Percentiles rank a stretch among this genome's conserved stretches.
Evolutionary conservation across 2,888 invertebrate genomes (phyloP).

Genomic region (Eremobia ochroleuca): DNA sequence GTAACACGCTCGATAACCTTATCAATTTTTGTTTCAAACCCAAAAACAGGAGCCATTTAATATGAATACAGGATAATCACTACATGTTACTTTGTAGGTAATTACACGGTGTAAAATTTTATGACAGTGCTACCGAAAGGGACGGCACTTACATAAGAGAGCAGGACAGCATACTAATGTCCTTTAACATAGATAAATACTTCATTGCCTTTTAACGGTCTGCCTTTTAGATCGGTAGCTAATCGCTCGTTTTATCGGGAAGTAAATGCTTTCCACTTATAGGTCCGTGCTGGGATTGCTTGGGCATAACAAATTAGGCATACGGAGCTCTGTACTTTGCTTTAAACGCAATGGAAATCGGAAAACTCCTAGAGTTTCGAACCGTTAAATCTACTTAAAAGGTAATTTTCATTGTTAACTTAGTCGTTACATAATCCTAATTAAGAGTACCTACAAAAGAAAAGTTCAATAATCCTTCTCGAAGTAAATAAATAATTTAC

Average conservation of each 20-base stretch:
- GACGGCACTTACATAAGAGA: slow-evolving; percentile 17
- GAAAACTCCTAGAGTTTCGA: background rate
- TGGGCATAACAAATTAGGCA: slow-evolving; percentile 2
- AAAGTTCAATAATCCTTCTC: slow-evolving; percentile 3
- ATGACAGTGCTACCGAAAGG: slow-evolving; percentile 37
- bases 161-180: slow-evolving; percentile 40
- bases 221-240: slow-evolving; percentile 41
- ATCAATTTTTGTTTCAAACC: slow-evolving; percentile 40
- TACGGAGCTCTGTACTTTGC: background rate
- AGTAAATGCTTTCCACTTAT: slow-evolving; percentile 36
- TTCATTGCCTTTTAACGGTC: slow-evolving; percentile 48
- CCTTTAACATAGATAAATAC: slow-evolving; percentile 48
- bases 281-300: background rate
- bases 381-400: background rate
- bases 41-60: slow-evolving; percentile 20
- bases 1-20: slow-evolving; percentile 51
- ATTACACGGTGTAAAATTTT: slow-evolving; percentile 47
- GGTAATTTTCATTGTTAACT: background rate
- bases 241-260: slow-evolving; percentile 43
- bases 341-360: background rate
- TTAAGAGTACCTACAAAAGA: background rate
- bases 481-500: background rate
- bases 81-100: slow-evolving; percentile 30
- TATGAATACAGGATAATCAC: slow-evolving; percentile 37
- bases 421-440: background rate